Evolutionary conservation across 1,140 invertebrate species (phyloP), one percentile per base, ranked within the genome.

Genomic region (Drosophila tsacasi): DNA sequence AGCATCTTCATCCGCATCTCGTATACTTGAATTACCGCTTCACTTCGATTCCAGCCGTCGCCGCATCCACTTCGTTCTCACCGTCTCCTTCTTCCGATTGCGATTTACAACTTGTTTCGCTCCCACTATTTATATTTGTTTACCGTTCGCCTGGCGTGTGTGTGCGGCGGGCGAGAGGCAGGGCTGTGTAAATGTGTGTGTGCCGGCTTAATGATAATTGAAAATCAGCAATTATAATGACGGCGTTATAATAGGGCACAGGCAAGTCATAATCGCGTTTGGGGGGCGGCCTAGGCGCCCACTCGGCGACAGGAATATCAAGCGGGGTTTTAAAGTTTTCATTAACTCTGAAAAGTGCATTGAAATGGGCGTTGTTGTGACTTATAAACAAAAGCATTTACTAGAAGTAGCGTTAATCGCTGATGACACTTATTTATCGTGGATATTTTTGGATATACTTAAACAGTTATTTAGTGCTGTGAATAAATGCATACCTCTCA

Each of bases 171-270:
- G 25, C 52, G 72, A 47, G 46, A 46, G 55, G 42, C 64, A 54
- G 47, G 27, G 63, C 23, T 21, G 21, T 23, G 12, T 42, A 15
- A 27, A 40, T 63, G 59, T 47, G 66, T 46, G 54, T 58, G 50
- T 80, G 69, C 84, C 81, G 81, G 79, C 80, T 54, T 91, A 91
- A 92, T 92, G 91, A 92, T 87, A 91, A 92, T 92, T 77, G 42
- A 84, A 69, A 66, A 81, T 79, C 47, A 23, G 59, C 60, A 80
- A 81, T 72, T 78, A 76, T 76, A 65, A 69, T 52, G 37, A 17
- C 61, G 30, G 15, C 7, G 42, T 35, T 72, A 59, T 40, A 71
- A 59, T 49, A 40, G 25, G 39, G 32, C 12, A n/a, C 50, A 72
- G 25, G 50, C 64, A 69, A 55, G 64, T 44, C 25, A 37, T 37